These are phyloP conservation scores for Lasioglossum zephyrum DNA, from an alignment of 2,888 invertebrate genomes.

Conservation along the genomic window DNA sequence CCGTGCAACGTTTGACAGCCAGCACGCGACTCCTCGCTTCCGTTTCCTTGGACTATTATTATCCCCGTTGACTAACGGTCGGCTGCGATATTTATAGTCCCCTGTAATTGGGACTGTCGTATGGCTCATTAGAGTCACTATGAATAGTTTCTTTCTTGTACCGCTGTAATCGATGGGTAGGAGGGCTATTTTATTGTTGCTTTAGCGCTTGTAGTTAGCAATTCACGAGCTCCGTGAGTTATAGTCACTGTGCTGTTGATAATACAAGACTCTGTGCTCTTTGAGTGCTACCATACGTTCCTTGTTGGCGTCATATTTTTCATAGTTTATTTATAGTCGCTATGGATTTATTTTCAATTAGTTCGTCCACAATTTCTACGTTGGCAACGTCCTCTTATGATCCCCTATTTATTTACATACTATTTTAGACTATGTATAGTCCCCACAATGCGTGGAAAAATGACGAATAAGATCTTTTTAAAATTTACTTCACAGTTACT, in stretches of 20 bases:
- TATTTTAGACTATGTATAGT: too few relatives aligned
- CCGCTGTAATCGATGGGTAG: not conserved
- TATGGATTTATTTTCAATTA: not conserved
- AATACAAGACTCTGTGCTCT: not conserved
- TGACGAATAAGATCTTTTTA: too few relatives aligned
- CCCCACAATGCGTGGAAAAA: too few relatives aligned
- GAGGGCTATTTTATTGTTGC: not conserved
- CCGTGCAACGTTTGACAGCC: not conserved
- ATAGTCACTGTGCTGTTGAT: not conserved
- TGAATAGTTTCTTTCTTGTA: not conserved
- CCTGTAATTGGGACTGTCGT: constrained; percentile 4
- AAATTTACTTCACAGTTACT: too few relatives aligned
- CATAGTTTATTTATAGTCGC: not conserved
- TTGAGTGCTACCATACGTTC: not conserved
- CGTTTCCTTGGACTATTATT: not conserved
- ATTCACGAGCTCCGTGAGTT: not conserved
- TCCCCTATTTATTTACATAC: too few relatives aligned
- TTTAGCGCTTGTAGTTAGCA: not conserved
- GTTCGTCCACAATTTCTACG: too few relatives aligned
- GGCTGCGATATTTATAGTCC: not conserved
- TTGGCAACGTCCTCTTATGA: too few relatives aligned
- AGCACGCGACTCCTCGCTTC: constrained; percentile 6
- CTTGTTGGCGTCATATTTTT: not conserved
- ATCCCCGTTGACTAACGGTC: not conserved
- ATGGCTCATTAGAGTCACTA: not conserved